phyloP scores from a whole-genome alignment of 64 coral and sea anemone genomes.

The Stichodactyla mertensii region DNA sequence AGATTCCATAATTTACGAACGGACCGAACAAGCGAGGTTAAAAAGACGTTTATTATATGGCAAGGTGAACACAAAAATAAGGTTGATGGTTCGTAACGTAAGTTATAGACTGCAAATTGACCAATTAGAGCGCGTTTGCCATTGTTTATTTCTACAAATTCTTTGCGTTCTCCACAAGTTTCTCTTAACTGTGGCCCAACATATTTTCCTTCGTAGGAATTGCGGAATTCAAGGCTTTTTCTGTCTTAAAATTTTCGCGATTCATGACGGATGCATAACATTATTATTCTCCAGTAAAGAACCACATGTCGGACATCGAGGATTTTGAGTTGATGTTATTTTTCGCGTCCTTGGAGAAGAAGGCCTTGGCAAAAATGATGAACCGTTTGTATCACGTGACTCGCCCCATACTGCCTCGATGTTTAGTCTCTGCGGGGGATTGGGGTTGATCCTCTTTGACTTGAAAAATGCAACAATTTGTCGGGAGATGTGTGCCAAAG shows the following conservation, averaged over 20 bases:
- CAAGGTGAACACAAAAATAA: no score
- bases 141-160: no score
- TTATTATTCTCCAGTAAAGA: slow-evolving; percentile 74
- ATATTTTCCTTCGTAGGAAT: no score
- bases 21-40: no score
- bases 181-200: no score
- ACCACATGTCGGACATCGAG: slow-evolving; percentile 82
- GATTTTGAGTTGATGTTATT: slow-evolving; percentile 26
- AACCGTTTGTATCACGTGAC: slow-evolving; percentile 1
- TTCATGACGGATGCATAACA: background rate
- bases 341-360: slow-evolving; percentile 54
- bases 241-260: background rate
- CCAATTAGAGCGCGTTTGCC: no score
- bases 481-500: slow-evolving; percentile 67
- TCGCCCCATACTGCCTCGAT: slow-evolving; percentile 41
- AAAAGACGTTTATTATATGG: no score
- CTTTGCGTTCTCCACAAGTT: no score
- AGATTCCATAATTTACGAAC: no score
- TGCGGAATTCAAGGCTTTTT: no score
- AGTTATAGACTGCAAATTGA: no score
- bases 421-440: slow-evolving; percentile 47
- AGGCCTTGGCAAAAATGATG: slow-evolving; percentile 2
- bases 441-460: slow-evolving; percentile 67
- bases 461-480: slow-evolving; percentile 75
- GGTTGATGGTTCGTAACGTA: no score